Evolutionary conservation across 1,140 invertebrate genomes (phyloP).

Genomic region (Habropoda laboriosa): DNA sequence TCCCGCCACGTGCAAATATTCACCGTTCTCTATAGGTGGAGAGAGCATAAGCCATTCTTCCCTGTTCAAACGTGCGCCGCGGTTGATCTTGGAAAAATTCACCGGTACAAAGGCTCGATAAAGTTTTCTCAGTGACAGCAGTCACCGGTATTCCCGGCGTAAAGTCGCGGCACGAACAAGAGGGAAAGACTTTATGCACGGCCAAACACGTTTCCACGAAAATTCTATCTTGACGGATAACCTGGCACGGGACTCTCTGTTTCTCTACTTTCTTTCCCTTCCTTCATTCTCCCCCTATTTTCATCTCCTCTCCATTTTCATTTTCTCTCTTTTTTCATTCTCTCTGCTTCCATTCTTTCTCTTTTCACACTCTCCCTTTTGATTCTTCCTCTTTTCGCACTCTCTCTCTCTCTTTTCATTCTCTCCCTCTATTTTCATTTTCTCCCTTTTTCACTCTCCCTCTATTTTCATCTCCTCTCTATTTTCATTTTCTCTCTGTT

Average conservation of each 20-base stretch:
- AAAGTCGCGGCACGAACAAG: neutral
- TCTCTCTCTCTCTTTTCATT: no score
- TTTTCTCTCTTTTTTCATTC: no score
- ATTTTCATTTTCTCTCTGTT: no score
- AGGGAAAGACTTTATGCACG: neutral
- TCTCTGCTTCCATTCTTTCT: no score
- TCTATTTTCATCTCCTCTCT: no score
- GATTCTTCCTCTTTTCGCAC: no score
- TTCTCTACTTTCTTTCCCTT: neutral
- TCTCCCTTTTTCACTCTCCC: no score
- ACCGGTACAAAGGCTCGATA: constrained; percentile 16
- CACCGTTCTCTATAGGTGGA: no score
- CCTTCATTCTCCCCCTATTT: no score
- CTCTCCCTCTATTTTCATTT: no score
- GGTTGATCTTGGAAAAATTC: constrained; percentile 35
- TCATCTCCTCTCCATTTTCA: no score
- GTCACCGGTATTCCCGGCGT: constrained; percentile 2
- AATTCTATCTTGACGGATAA: constrained; percentile 20
- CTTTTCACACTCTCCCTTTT: no score
- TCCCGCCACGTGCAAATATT: constrained; percentile 21
- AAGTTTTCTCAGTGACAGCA: constrained; percentile 14
- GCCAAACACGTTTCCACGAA: constrained; percentile 17
- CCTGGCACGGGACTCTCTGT: neutral
- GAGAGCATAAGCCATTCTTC: constrained; percentile 4
- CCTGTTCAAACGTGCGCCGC: neutral